Base-by-base conservation (phyloP, 2,888 invertebrate genomes). In the Limnephilus marmoratus region DNA sequence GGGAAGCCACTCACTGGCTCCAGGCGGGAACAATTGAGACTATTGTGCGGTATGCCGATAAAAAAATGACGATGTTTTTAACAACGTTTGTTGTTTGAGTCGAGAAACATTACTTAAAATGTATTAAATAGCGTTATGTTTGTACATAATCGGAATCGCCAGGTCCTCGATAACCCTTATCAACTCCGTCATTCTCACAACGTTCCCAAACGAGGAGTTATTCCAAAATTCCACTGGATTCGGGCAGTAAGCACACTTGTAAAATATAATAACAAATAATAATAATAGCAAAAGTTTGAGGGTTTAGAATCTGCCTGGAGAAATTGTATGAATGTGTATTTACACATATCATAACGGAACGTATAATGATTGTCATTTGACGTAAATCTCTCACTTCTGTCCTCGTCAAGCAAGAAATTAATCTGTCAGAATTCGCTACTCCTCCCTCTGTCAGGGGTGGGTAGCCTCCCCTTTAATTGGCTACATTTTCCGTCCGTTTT, bases 381-480 rank as follows among this genome's bases (percentile, higher is more conserved):
- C n/a, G 68, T 68, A 31, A 83, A 31, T 41, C 37, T 45, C 86
- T 86, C 45, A 41, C 85, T 34, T n/a, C 18, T 12, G 85, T n/a
- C 37, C 85, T 41, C 85, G 12, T 85, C 85, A 85, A n/a, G 45
- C 85, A 13, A 85, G 29, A 86, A 29, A 86, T 86, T 41, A 86
- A 86, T 86, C 45, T 37, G 86, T 45, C 86, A 86, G 68, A 68
- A 68, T n/a, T 68, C 12, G n/a, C n/a, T 85, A 34, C 12, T n/a
- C 41, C 41, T 29, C 41, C 24, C 24, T 81, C 31, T 41, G 18
- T 5, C 15, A n/a, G n/a, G 90, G 81, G 81, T 11, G 37, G 41
- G 41, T 3, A 4, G n/a, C 81, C 24, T 81, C 80, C 91, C 81
- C 91, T 88, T 24, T 91, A 87, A 91, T 91, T 91, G 87, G 91